Evolutionary conservation across 2,797 vertebrate genomes (phyloP).

Genomic region (Manis javanica): DNA sequence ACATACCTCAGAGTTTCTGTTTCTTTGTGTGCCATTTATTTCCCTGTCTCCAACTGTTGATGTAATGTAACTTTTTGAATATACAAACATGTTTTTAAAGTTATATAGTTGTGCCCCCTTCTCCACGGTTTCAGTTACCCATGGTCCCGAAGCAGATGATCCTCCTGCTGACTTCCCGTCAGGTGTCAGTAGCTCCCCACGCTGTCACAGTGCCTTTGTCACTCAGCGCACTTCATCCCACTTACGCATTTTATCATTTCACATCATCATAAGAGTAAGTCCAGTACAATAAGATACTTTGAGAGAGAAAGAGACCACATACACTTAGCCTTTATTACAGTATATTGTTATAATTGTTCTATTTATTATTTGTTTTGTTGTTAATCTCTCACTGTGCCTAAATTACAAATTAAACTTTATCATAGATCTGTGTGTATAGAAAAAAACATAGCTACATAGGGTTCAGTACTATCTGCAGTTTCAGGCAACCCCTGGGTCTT

Average conservation of each 20-base stretch:
- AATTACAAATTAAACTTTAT: not conserved
- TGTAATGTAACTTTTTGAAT: not conserved
- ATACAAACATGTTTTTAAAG: not conserved
- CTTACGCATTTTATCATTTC: not conserved
- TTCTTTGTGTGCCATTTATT: not conserved
- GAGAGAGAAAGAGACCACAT: not conserved
- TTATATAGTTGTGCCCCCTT: not conserved
- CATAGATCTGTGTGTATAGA: not conserved
- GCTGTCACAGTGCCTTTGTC: not conserved
- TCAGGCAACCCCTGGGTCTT: not conserved
- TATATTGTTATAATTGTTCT: not conserved
- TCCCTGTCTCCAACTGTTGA: not conserved
- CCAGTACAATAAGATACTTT: not conserved
- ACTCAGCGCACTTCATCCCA: not conserved
- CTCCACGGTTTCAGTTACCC: not conserved
- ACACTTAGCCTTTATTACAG: not conserved
- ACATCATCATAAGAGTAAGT: not conserved
- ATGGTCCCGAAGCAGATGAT: not conserved
- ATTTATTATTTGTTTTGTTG: not conserved
- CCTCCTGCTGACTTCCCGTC: not conserved
- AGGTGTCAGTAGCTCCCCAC: too few species aligned
- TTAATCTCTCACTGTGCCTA: not conserved
- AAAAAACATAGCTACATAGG: not conserved
- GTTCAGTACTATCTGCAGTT: not conserved
- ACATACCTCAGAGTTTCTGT: not conserved